These are phyloP conservation scores for Meteorus sp. DNA, from an alignment of 1,140 invertebrate species.

Conservation along the genomic window DNA sequence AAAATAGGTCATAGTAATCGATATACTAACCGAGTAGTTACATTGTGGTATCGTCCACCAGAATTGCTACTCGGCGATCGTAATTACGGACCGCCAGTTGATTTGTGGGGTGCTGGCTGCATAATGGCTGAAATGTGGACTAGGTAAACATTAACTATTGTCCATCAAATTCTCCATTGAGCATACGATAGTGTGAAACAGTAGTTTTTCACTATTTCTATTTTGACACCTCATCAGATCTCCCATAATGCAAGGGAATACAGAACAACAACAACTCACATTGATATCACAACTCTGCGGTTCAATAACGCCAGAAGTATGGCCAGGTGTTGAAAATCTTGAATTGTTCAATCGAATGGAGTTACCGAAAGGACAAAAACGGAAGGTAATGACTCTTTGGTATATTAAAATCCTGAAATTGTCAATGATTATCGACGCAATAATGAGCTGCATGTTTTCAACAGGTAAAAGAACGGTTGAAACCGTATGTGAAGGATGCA, in stretches of 20 bases:
- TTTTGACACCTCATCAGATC: neutral
- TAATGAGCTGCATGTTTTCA: conserved; percentile 20
- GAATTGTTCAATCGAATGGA: conserved; percentile 92
- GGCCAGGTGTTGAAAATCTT: conserved; percentile 92
- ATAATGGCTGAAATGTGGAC: conserved; percentile 99
- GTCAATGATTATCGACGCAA: neutral
- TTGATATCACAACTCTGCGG: conserved; percentile 96
- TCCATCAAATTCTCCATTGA: neutral
- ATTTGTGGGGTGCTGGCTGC: conserved; percentile 97
- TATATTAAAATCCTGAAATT: neutral
- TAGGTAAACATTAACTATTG: conserved; percentile 49
- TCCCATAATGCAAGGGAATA: conserved; percentile 87
- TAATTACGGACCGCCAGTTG: conserved; percentile 94
- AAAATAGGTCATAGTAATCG: conserved; percentile 85
- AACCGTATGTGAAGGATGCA: conserved; percentile 89
- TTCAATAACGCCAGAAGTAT: conserved; percentile 89
- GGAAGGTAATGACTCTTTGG: conserved; percentile 63
- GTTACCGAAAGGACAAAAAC: conserved; percentile 85
- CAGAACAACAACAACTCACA: conserved; percentile 93
- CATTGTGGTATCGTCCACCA: conserved; percentile 96
- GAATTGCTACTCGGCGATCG: conserved; percentile 86
- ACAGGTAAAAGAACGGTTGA: conserved; percentile 83
- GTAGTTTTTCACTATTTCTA: neutral
- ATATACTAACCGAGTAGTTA: conserved; percentile 97
- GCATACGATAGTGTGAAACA: neutral